These are phyloP conservation scores for Brachyalestes nurse DNA, from an alignment of 2,797 vertebrate genomes.

Conservation along the genomic window DNA sequence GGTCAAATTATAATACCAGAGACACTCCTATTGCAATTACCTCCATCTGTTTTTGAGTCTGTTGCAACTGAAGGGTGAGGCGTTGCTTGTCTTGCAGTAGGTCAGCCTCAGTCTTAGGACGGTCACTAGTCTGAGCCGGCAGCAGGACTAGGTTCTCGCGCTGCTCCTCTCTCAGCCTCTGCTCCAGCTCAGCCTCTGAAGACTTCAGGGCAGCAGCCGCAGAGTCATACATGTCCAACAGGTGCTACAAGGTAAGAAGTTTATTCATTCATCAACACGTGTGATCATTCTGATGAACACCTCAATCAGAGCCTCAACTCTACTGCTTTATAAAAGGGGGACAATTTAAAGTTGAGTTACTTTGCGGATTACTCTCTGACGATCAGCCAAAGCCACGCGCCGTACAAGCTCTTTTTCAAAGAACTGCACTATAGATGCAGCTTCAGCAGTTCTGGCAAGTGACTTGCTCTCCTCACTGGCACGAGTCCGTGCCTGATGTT, in stretches of 20 bases:
- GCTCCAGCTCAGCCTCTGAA: neutral
- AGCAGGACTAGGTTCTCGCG: conserved; percentile 75
- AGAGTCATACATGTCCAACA: conserved; percentile 21
- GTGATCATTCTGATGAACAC: neutral
- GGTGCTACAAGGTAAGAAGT: conserved; percentile 17
- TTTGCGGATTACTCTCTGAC: conserved; percentile 44
- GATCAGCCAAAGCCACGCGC: conserved; percentile 11
- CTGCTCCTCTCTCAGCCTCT: conserved; percentile 65
- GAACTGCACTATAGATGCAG: conserved; percentile 45
- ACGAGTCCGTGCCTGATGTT: conserved; percentile 62
- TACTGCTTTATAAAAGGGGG: neutral
- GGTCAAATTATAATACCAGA: too few relatives aligned
- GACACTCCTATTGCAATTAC: conserved; percentile 61
- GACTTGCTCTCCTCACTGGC: conserved; percentile 55
- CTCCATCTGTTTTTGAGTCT: conserved; percentile 67
- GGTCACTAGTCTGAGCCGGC: conserved; percentile 48
- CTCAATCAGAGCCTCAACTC: neutral
- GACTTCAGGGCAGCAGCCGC: conserved; percentile 6
- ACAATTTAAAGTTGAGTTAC: conserved; percentile 48
- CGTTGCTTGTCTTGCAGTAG: conserved; percentile 71
- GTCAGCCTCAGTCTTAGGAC: conserved; percentile 51
- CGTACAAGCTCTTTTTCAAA: conserved; percentile 53
- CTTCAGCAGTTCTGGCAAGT: neutral
- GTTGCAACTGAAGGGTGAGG: conserved; percentile 66
- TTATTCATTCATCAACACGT: neutral